These are phyloP conservation scores for Sinosuthora webbiana DNA, from an alignment of 2,113 vertebrate species.

Conservation along the genomic window DNA sequence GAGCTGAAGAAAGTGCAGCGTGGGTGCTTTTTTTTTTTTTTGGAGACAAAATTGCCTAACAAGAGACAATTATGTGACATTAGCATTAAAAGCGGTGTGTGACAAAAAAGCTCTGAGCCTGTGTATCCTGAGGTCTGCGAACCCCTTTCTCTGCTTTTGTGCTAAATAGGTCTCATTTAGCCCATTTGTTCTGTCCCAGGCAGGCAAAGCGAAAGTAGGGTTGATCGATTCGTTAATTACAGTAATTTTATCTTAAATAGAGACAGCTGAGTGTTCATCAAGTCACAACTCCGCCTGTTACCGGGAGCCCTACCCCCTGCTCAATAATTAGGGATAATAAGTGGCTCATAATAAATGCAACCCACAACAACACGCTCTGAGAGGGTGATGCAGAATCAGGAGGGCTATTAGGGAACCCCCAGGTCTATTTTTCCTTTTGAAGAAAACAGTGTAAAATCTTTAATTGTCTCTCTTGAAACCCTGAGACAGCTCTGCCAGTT, in stretches of 20 bases:
- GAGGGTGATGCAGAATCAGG: neutral
- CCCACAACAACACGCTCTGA: neutral
- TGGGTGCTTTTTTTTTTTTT: neutral
- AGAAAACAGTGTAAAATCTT: constrained; percentile 42
- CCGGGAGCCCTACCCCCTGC: constrained; percentile 70
- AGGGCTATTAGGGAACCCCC: constrained; percentile 53
- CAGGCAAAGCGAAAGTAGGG: constrained; percentile 45
- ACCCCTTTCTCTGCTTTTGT: neutral
- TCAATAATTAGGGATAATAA: constrained; percentile 73
- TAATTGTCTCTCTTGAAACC: constrained; percentile 53
- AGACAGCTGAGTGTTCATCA: constrained; percentile 73
- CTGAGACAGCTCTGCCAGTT: constrained; percentile 22
- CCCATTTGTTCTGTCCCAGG: constrained; percentile 69
- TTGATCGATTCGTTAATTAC: constrained; percentile 80
- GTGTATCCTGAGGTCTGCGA: neutral
- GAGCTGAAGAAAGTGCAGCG: neutral
- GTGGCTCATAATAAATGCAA: constrained; percentile 70
- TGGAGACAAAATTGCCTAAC: constrained; percentile 8
- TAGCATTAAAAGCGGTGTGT: neutral
- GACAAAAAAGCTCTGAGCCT: neutral
- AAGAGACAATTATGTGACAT: constrained; percentile 22
- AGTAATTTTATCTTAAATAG: constrained; percentile 81
- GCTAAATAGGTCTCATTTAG: constrained; percentile 47
- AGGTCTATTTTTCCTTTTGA: constrained; percentile 29
- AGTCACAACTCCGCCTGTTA: constrained; percentile 67